Evolutionary conservation across 2,797 vertebrate genomes (phyloP).

Genomic region (Typhlichthys subterraneus): DNA sequence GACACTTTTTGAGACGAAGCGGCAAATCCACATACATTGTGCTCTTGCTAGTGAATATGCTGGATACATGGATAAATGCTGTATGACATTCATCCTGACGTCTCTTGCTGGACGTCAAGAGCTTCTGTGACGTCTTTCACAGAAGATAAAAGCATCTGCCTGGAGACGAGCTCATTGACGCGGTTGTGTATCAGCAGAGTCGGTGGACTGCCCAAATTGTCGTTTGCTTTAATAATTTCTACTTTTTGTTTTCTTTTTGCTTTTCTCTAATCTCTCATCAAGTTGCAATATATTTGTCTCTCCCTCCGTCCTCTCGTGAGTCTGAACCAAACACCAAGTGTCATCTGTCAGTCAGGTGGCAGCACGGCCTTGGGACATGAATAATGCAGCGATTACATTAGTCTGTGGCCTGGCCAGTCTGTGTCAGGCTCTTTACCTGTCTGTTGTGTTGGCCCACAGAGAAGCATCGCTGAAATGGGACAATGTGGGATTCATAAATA

Average conservation of each 20-base stretch:
- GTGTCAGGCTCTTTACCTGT: slow-evolving; percentile 22
- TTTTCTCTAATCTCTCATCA: slow-evolving; percentile 2
- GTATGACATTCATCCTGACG: slow-evolving; percentile 31
- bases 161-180: background rate
- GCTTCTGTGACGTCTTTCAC: slow-evolving; percentile 8
- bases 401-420: slow-evolving; percentile 30
- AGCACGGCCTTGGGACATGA: slow-evolving; percentile 52
- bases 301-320: slow-evolving; percentile 1
- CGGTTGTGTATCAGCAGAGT: no score
- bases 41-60: slow-evolving; percentile 11
- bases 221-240: no score
- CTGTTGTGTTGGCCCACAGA: slow-evolving; percentile 38
- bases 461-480: slow-evolving; percentile 31
- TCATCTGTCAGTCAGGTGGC: slow-evolving; percentile 59
- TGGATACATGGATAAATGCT: background rate
- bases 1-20: background rate
- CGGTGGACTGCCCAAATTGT: no score
- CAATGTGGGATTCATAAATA: slow-evolving; percentile 26
- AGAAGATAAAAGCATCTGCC: slow-evolving; percentile 6
- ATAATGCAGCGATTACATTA: slow-evolving; percentile 51
- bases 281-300: background rate
- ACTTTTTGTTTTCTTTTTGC: slow-evolving; percentile 7
- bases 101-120: background rate
- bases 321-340: slow-evolving; percentile 63
- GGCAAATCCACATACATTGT: slow-evolving; percentile 13